Evolutionary conservation across 2,888 invertebrate species (phyloP), one percentile per base, ranked within the genome.

Genomic region (Drosophila nr. medialis): DNA sequence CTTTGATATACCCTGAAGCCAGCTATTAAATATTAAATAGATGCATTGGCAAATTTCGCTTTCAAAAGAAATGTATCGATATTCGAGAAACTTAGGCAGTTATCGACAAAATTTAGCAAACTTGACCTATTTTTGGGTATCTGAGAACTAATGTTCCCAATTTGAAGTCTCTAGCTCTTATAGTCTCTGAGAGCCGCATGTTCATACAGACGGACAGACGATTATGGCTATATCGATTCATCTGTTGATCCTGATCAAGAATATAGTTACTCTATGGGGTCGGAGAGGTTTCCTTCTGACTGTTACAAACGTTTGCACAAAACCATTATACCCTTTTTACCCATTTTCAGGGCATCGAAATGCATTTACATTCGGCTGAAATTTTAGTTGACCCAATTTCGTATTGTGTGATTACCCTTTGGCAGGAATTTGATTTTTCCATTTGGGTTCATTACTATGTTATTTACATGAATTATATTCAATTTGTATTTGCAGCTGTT

Each of bases 321-420:
- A 53, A n/a, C 15, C 42, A 48, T 13, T 24, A 7, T 24, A 15
- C 15, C 7, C 4, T 5, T 45, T 45, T n/a, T 5, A 5, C 11
- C 11, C 8, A 13, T 7, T 59, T 21, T 5, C 13, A 36, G 36
- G 10, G 32, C 13, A 13, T 21, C 13, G 4, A 13, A 45, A 4
- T 21, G 21, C 21, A 45, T 45, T 36, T 5, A 27, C 49, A 18
- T 38, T 45, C 55, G 36, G 30, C 32, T 45, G 32, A n/a, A 36
- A 48, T 64, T 53, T 27, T 30, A 58, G 59, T 51, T 77, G 73
- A 77, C 73, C 69, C 58, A 77, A 60, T 73, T 77, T 50, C 10
- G 4, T n/a, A 29, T 30, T 36, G 48, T 55, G 56, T 49, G 61
- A 13, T 36, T 24, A 27, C 10, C 24, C 45, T 8, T 42, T 24